These are phyloP conservation scores for Ophioninae sp. DNA, from an alignment of 2,888 invertebrate species.

Conservation along the genomic window DNA sequence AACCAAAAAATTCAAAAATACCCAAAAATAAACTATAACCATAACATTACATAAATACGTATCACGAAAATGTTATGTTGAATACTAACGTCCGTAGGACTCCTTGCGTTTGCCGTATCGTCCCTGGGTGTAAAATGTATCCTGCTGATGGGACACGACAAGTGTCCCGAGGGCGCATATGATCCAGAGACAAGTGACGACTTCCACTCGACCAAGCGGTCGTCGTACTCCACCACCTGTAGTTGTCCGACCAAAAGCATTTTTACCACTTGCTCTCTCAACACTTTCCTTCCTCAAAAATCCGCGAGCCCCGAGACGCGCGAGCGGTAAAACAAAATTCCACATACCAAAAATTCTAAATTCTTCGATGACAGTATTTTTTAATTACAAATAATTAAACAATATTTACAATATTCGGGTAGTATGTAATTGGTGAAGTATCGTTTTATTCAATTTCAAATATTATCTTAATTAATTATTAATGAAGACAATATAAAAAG, in stretches of 20 bases:
- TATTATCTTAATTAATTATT: no score
- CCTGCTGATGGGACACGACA: constrained; percentile 64
- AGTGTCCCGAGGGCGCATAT: constrained; percentile 68
- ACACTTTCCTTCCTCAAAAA: background rate
- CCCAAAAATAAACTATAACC: background rate
- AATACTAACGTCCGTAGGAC: constrained; percentile 66
- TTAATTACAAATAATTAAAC: no score
- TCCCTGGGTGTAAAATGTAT: constrained; percentile 69
- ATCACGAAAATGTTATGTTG: background rate
- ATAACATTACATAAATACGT: background rate
- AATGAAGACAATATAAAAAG: no score
- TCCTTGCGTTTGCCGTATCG: constrained; percentile 74
- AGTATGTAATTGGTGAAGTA: no score
- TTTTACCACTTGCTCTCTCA: constrained; percentile 13
- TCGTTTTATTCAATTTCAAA: no score
- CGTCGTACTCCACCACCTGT: constrained; percentile 64
- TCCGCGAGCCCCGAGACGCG: background rate
- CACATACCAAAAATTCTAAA: background rate
- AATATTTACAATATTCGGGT: no score
- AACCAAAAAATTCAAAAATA: background rate
- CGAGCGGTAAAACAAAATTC: constrained; percentile 2
- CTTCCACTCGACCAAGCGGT: constrained; percentile 63
- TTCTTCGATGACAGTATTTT: background rate
- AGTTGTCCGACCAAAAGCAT: constrained; percentile 48
- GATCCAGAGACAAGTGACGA: constrained; percentile 71